phyloP scores from a whole-genome alignment of 2,888 invertebrate species.

The Plemyria rubiginata region DNA sequence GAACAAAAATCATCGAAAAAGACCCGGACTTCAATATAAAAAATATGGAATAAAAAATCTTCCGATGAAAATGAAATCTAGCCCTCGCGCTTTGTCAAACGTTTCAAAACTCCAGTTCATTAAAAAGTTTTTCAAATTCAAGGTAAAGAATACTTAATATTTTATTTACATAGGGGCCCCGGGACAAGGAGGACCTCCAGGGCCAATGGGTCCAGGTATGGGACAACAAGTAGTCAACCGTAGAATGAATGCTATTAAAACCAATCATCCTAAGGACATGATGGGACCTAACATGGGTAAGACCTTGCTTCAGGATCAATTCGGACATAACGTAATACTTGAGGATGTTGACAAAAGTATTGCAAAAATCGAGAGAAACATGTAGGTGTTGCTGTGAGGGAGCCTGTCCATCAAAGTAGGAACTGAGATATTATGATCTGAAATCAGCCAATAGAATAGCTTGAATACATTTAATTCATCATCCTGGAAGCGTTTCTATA shows the following conservation, averaged over 20 bases:
- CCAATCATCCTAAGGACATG: conserved; percentile 93
- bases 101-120: too few relatives aligned
- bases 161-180: conserved; percentile 46
- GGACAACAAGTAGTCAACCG: conserved; percentile 87
- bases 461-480: not conserved
- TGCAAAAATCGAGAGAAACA: conserved; percentile 25
- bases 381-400: conserved; percentile 26
- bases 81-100: too few relatives aligned
- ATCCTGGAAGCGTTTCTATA: conserved; percentile 7
- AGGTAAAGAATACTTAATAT: too few relatives aligned
- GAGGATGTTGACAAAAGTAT: conserved; percentile 34
- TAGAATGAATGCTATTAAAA: conserved; percentile 94
- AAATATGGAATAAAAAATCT: too few relatives aligned
- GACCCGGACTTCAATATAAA: too few relatives aligned
- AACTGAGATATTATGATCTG: not conserved
- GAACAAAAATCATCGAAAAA: not conserved
- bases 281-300: conserved; percentile 93
- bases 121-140: too few relatives aligned
- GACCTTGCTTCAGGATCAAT: conserved; percentile 48
- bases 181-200: conserved; percentile 72
- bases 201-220: conserved; percentile 79
- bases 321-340: conserved; percentile 31
- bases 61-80: too few relatives aligned
- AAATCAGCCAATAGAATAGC: conserved; percentile 12
- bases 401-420: conserved; percentile 19